Conservation (phyloP, 2,113 vertebrate species). For the Menura novaehollandiae region DNA sequence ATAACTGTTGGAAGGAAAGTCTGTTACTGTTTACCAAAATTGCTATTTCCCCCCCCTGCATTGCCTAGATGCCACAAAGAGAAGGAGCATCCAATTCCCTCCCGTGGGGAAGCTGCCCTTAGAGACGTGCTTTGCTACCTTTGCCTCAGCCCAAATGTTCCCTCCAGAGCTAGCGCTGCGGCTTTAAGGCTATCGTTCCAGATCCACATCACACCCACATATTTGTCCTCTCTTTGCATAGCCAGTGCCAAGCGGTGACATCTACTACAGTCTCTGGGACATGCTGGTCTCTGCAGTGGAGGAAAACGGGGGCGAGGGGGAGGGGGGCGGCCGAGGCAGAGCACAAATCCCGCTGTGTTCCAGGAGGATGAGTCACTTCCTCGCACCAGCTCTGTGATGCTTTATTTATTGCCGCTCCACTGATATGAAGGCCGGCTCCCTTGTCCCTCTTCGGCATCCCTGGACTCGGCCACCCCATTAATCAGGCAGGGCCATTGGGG, state of each 20-base stretch:
- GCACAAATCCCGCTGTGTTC: slow-evolving; percentile 71
- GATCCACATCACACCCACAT: slow-evolving; percentile 66
- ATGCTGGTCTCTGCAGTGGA: slow-evolving; percentile 58
- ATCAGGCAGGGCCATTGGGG: slow-evolving; percentile 64
- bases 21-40: neutral
- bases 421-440: slow-evolving; percentile 64
- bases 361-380: slow-evolving; percentile 79
- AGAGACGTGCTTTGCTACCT: neutral
- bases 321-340: neutral
- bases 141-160: neutral
- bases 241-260: slow-evolving; percentile 83
- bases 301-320: neutral
- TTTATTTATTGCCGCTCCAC: slow-evolving; percentile 73
- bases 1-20: neutral
- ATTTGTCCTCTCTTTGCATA: slow-evolving; percentile 72
- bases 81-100: neutral
- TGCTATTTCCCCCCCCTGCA: neutral
- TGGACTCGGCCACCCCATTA: slow-evolving; percentile 68
- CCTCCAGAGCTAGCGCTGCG: neutral
- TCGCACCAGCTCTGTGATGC: slow-evolving; percentile 68
- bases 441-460: slow-evolving; percentile 27
- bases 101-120: neutral
- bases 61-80: accelerated
- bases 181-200: slow-evolving; percentile 69
- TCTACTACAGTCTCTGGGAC: slow-evolving; percentile 77